These are phyloP conservation scores for Acronicta psi DNA, from an alignment of 2,888 invertebrate genomes.

Conservation along the genomic window DNA sequence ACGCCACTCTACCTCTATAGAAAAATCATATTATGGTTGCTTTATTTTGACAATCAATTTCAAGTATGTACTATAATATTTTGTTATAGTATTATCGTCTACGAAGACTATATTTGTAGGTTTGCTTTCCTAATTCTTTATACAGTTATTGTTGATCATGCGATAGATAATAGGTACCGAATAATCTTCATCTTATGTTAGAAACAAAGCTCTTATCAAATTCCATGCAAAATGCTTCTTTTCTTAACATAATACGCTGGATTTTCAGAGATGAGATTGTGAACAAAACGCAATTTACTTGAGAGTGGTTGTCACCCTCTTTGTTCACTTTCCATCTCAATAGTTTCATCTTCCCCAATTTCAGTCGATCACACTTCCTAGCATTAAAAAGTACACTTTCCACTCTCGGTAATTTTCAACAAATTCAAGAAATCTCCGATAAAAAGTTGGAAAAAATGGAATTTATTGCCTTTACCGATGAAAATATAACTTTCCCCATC, in stretches of 20 bases:
- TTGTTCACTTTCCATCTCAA: constrained; percentile 48
- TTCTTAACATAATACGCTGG: background rate
- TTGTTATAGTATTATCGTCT: no score
- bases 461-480: constrained; percentile 55
- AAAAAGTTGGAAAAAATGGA: constrained; percentile 43
- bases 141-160: no score
- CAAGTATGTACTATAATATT: no score
- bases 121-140: no score
- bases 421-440: constrained; percentile 39
- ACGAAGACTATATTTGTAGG: no score
- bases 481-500: constrained; percentile 59
- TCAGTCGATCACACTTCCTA: constrained; percentile 44
- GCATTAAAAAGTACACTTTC: constrained; percentile 48
- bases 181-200: no score
- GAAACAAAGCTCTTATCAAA: no score
- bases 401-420: constrained; percentile 46
- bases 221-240: background rate
- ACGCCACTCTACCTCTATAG: no score
- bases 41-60: no score
- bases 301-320: constrained; percentile 41
- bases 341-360: constrained; percentile 56
- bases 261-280: constrained; percentile 35
- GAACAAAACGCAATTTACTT: constrained; percentile 45
- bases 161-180: no score
- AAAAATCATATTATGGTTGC: no score